Percentiles rank a stretch among this genome's conserved stretches.
These are phyloP conservation scores for Tetranychus piercei DNA, from an alignment of 2,888 invertebrate species.

Conservation along the genomic window DNA sequence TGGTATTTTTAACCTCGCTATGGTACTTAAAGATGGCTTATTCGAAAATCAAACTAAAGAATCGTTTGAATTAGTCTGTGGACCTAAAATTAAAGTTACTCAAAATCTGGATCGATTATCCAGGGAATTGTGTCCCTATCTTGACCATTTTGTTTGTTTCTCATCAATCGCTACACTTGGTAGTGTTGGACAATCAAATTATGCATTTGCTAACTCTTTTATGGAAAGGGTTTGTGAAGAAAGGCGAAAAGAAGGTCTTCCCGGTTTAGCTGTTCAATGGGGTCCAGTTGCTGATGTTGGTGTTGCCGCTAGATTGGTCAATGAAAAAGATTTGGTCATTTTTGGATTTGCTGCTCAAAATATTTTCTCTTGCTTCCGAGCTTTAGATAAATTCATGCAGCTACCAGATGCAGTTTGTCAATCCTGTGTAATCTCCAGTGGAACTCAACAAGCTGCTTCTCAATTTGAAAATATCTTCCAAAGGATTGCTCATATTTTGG, in stretches of 20 bases:
- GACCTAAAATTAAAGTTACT: conserved; percentile 69
- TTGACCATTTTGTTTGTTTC: conserved; percentile 82
- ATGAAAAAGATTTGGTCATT: conserved; percentile 69
- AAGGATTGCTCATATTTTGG: conserved; percentile 32
- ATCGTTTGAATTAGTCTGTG: conserved; percentile 57
- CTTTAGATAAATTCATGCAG: conserved; percentile 57
- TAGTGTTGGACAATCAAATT: conserved; percentile 87
- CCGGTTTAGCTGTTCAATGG: conserved; percentile 86
- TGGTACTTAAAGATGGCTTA: conserved; percentile 59
- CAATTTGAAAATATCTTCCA: conserved; percentile 8
- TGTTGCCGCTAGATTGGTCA: conserved; percentile 65
- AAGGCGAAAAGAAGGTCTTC: conserved; percentile 60
- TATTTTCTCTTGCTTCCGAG: conserved; percentile 69
- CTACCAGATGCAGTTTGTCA: neutral
- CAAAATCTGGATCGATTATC: conserved; percentile 59
- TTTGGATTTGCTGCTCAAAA: conserved; percentile 90
- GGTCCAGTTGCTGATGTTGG: conserved; percentile 96
- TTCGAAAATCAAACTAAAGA: conserved; percentile 64
- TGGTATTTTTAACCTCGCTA: conserved; percentile 77
- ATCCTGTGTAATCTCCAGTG: neutral
- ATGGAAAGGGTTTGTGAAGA: conserved; percentile 89
- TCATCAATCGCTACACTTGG: conserved; percentile 91
- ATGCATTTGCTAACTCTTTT: conserved; percentile 83
- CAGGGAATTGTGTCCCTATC: conserved; percentile 52
- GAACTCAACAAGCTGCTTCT: neutral